Evolutionary conservation across 2,113 vertebrate genomes (phyloP).

Genomic region (Daubentonia madagascariensis): DNA sequence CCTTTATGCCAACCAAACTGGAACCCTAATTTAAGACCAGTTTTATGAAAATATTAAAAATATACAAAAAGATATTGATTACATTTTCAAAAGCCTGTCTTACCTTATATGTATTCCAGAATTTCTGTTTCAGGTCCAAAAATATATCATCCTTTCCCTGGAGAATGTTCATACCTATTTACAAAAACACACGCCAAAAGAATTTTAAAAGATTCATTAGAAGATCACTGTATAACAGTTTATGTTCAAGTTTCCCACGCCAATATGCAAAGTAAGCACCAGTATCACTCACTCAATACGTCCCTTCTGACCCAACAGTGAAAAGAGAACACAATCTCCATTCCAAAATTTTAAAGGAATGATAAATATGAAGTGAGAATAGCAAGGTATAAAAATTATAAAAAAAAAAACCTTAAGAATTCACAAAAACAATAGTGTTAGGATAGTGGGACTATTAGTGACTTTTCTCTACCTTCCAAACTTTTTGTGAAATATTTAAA

Average conservation of each 20-base stretch:
- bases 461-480: neutral
- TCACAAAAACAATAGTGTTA: neutral
- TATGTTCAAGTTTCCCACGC: conserved; percentile 6
- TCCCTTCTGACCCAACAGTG: neutral
- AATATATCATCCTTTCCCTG: conserved; percentile 91
- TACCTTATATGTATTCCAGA: conserved; percentile 94
- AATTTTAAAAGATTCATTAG: neutral
- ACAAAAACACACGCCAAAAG: conserved; percentile 65
- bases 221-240: neutral
- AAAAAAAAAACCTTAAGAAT: neutral
- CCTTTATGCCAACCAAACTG: neutral
- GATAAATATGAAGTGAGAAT: neutral
- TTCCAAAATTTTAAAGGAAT: conserved; percentile 31
- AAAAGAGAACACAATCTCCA: conserved; percentile 17
- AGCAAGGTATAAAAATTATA: neutral
- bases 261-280: neutral
- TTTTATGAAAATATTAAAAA: conserved; percentile 30
- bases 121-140: conserved; percentile 91
- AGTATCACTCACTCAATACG: neutral
- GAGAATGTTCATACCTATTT: conserved; percentile 90
- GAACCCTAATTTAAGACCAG: neutral
- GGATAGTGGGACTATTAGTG: neutral
- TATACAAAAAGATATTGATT: conserved; percentile 1
- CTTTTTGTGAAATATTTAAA: neutral
- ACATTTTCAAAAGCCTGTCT: conserved; percentile 61